Percentiles rank a stretch among this genome's conserved stretches.
Conservation (phyloP, 2,797 vertebrate genomes). For the Jordanella pulchra region DNA sequence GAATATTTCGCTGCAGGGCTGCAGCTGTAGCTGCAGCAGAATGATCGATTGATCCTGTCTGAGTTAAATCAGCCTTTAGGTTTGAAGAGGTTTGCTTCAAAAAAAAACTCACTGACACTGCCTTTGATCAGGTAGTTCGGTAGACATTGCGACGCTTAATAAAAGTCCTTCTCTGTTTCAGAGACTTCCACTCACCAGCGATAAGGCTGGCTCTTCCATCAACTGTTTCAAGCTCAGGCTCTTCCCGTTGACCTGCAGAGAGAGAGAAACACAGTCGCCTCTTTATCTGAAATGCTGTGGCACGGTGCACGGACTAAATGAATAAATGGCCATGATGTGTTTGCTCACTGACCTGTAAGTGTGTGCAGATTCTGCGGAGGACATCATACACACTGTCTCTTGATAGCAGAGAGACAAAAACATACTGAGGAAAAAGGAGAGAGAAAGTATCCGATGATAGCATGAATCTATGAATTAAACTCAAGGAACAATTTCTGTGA, state of each 20-base stretch:
- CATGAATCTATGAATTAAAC: background rate
- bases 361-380: slow-evolving; percentile 92
- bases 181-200: slow-evolving; percentile 79
- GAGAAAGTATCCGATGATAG: background rate
- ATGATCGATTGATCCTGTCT: slow-evolving; percentile 47
- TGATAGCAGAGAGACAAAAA: slow-evolving; percentile 94
- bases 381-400: slow-evolving; percentile 93
- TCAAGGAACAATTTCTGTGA: background rate
- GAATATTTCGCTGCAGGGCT: slow-evolving; percentile 43
- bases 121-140: slow-evolving; percentile 9
- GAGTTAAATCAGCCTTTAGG: slow-evolving; percentile 17
- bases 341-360: slow-evolving; percentile 86
- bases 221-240: slow-evolving; percentile 91
- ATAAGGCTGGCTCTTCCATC: slow-evolving; percentile 85
- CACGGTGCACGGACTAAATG: too few species aligned
- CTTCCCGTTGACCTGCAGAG: slow-evolving; percentile 84
- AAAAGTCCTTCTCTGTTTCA: slow-evolving; percentile 3
- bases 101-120: background rate
- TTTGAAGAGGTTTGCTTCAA: slow-evolving; percentile 6
- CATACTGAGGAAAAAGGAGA: slow-evolving; percentile 80
- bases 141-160: background rate
- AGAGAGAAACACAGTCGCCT: slow-evolving; percentile 2
- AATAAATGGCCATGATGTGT: slow-evolving; percentile 1
- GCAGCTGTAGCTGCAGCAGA: slow-evolving; percentile 39
- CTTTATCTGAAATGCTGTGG: slow-evolving; percentile 3